Percentiles rank a stretch among this genome's conserved stretches.
Conservation (phyloP, 2,797 vertebrate genomes). For the Enteromius viviparus region DNA sequence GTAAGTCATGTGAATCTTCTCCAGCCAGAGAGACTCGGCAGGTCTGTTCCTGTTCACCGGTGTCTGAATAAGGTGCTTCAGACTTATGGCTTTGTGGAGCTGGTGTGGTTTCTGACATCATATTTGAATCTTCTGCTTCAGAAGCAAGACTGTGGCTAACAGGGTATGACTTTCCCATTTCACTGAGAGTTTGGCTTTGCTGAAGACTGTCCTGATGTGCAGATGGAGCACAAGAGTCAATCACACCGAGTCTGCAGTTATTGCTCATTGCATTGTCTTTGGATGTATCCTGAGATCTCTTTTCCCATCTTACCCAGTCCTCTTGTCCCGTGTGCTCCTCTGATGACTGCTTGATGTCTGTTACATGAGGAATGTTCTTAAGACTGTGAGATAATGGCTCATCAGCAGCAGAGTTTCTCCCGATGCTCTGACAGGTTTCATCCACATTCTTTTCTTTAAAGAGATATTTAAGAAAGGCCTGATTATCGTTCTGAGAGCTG, state of each 20-base stretch:
- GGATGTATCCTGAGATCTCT: slow-evolving; percentile 71
- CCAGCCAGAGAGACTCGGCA: background rate
- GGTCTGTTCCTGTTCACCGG: background rate
- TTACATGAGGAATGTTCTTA: slow-evolving; percentile 45
- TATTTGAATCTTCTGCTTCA: slow-evolving; percentile 14
- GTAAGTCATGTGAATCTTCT: slow-evolving; percentile 33
- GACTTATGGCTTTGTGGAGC: slow-evolving; percentile 32
- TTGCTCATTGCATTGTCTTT: slow-evolving; percentile 63
- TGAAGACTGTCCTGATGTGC: slow-evolving; percentile 19
- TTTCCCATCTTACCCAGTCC: slow-evolving; percentile 63
- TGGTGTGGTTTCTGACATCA: slow-evolving; percentile 23
- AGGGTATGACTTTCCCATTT: slow-evolving; percentile 1
- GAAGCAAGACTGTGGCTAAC: slow-evolving; percentile 10
- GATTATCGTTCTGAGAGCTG: slow-evolving; percentile 36
- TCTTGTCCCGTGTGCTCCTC: slow-evolving; percentile 42
- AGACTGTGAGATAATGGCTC: slow-evolving; percentile 62
- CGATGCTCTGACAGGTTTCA: slow-evolving; percentile 25
- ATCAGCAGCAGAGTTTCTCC: slow-evolving; percentile 25
- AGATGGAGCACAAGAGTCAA: slow-evolving; percentile 4
- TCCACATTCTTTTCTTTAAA: slow-evolving; percentile 55
- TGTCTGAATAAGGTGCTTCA: slow-evolving; percentile 1
- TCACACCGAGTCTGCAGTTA: slow-evolving; percentile 43
- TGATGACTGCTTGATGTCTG: slow-evolving; percentile 61
- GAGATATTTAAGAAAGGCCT: slow-evolving; percentile 12
- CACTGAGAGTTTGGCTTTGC: slow-evolving; percentile 35